Conservation (phyloP, 37 sponge, comb jelly and placozoan species). For the Theonella swinhoei region DNA sequence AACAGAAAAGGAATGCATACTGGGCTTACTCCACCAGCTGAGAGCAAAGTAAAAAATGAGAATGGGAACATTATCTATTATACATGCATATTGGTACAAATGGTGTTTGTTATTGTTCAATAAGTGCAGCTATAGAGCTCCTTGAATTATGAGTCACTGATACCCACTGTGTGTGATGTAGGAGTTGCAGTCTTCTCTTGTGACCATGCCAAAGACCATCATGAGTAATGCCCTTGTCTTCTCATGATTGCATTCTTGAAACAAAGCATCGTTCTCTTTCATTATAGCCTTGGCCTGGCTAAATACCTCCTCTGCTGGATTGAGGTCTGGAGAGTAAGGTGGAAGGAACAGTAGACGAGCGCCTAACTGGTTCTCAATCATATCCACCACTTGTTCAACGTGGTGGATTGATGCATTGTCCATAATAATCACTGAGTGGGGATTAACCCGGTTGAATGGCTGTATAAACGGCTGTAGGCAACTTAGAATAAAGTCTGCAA, state of each 20-base stretch:
- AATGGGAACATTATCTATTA: too few relatives aligned
- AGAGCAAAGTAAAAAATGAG: too few relatives aligned
- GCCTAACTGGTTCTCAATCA: constrained; percentile 32
- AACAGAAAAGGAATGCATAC: constrained; percentile 18
- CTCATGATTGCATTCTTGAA: constrained; percentile 11
- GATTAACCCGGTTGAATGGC: constrained; percentile 22
- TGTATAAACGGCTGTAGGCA: constrained; percentile 14
- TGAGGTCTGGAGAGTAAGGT: constrained; percentile 45
- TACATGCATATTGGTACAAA: too few relatives aligned
- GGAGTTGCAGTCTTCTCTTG: too few relatives aligned
- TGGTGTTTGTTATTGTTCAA: too few relatives aligned
- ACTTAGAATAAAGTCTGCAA: constrained; percentile 3
- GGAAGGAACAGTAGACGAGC: constrained; percentile 24
- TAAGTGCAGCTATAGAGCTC: background rate
- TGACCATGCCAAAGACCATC: constrained; percentile 33
- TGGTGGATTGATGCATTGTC: constrained; percentile 44
- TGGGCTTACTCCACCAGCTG: constrained; percentile 19
- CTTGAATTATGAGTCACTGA: too few relatives aligned
- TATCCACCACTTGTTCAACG: constrained; percentile 24
- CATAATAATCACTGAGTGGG: too few relatives aligned
- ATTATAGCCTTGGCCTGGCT: too few relatives aligned
- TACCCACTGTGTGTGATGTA: too few relatives aligned
- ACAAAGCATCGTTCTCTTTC: constrained; percentile 8
- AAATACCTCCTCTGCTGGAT: too few relatives aligned
- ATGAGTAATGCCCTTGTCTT: constrained; percentile 26